Conservation (phyloP, 2,113 vertebrate species). For the Leptodactylus fuscus region DNA sequence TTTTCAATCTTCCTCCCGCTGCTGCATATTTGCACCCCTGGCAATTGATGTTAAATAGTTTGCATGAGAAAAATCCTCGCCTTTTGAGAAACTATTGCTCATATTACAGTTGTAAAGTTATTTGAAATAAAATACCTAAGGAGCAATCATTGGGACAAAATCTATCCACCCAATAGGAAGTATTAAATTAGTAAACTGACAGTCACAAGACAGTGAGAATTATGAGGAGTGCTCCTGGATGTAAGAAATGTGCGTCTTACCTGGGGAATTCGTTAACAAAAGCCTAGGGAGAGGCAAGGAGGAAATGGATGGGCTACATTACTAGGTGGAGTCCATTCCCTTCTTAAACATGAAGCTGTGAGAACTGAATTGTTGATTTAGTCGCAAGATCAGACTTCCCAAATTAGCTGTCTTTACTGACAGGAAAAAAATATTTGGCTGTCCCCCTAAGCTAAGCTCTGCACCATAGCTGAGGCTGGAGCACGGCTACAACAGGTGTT, state of each 20-base stretch:
- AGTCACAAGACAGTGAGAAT: constrained; percentile 62
- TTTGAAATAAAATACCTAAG: constrained; percentile 75
- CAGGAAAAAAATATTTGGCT: constrained; percentile 66
- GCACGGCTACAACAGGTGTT: constrained; percentile 68
- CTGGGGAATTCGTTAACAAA: constrained; percentile 64
- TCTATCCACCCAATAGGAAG: constrained; percentile 62
- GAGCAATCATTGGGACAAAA: constrained; percentile 61
- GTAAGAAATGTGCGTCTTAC: constrained; percentile 69
- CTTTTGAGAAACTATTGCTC: constrained; percentile 69
- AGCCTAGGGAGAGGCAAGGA: constrained; percentile 61
- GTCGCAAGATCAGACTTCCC: constrained; percentile 68
- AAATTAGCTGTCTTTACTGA: constrained; percentile 69
- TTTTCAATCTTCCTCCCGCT: background rate
- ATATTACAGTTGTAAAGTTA: constrained; percentile 78
- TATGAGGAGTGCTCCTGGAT: constrained; percentile 29
- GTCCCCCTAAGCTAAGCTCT: constrained; percentile 66
- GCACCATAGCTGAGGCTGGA: constrained; percentile 59
- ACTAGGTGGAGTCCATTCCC: constrained; percentile 67
- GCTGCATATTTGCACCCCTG: constrained; percentile 23
- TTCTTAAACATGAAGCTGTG: constrained; percentile 73
- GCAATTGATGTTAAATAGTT: constrained; percentile 63
- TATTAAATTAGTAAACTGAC: constrained; percentile 70
- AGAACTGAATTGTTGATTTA: constrained; percentile 76
- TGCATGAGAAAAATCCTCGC: constrained; percentile 64
- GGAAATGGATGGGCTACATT: constrained; percentile 66